A percentile compares a stretch with the other conserved stretches of the same genome.
These are phyloP conservation scores for Pipra filicauda DNA, from an alignment of 2,113 vertebrate species.

Conservation along the genomic window DNA sequence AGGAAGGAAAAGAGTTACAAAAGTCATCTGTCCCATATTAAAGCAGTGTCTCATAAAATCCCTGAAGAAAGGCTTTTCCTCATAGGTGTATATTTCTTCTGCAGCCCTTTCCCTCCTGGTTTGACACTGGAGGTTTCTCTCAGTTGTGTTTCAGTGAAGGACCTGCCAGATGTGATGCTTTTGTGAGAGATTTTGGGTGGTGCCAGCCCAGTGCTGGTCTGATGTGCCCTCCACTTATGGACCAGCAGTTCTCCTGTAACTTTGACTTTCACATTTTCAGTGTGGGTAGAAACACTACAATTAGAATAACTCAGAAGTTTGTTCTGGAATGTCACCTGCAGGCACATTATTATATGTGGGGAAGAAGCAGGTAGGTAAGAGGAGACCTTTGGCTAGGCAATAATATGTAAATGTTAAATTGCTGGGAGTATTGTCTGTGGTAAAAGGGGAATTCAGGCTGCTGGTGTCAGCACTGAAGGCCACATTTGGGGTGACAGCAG, in stretches of 20 bases:
- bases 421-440: neutral
- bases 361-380: neutral
- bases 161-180: neutral
- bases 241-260: neutral
- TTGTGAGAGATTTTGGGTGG: neutral
- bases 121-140: neutral
- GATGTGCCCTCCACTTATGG: neutral
- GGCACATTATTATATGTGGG: fast-evolving
- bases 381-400: neutral
- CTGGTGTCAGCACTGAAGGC: neutral
- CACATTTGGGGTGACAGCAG: neutral
- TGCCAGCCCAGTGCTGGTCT: neutral
- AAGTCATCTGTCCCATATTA: neutral
- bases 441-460: neutral
- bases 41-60: neutral
- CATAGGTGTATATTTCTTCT: neutral
- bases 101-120: neutral
- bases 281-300: neutral
- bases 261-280: fast-evolving
- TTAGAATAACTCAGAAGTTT: neutral
- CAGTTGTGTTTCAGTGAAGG: neutral
- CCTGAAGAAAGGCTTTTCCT: neutral
- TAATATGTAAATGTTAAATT: neutral
- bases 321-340: neutral
- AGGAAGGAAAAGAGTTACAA: neutral